Evolutionary conservation across 2,113 vertebrate genomes (phyloP), one percentile per base, ranked within the genome.

Genomic region (Catagonus wagneri): DNA sequence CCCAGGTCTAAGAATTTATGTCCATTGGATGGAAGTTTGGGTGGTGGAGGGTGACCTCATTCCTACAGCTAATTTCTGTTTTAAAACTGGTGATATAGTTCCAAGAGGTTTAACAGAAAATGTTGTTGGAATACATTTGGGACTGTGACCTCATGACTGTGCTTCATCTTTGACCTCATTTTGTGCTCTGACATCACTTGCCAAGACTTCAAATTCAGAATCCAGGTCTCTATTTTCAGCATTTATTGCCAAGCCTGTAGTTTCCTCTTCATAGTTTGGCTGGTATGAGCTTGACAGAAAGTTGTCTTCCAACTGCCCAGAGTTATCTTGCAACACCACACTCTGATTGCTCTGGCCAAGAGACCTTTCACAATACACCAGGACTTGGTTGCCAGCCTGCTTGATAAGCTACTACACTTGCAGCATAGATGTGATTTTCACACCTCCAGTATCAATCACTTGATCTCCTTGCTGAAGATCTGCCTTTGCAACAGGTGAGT

Each of bases 331-430:
- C n/a, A 99, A 98, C 6, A 97, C 93, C 14, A 98, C 97, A 19
- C 98, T 96, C 1, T 98, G 97, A 74, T 98, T 90, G 52, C 98
- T 98, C 96, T 99, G 99, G 36, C 99, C 99, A 12, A 99, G 99
- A 0, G 99, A 99, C 86, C 99, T 99, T 97, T 99, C 99, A 12
- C 99, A 99, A 36, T 99, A 98, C 12, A 99, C 98, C 95, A 98
- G 87, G 81, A 99, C 99, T 94, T 98, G 98, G 60, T 99, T 99
- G 27, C 99, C 99, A 61, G 99, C 99, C 98, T 99, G 99, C 95
- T 99, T 99, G 96, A 99, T 98, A 16, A 99, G 99, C 98, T 99
- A 99, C 97, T 99, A 98, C 86, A 99, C 99, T 97, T 99, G 99
- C 78, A 99, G 98, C 17, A 99, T 99, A 8, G 99, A 99, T 5